Evolutionary conservation across 2,888 invertebrate species (phyloP).

Genomic region (Catocala sponsa): DNA sequence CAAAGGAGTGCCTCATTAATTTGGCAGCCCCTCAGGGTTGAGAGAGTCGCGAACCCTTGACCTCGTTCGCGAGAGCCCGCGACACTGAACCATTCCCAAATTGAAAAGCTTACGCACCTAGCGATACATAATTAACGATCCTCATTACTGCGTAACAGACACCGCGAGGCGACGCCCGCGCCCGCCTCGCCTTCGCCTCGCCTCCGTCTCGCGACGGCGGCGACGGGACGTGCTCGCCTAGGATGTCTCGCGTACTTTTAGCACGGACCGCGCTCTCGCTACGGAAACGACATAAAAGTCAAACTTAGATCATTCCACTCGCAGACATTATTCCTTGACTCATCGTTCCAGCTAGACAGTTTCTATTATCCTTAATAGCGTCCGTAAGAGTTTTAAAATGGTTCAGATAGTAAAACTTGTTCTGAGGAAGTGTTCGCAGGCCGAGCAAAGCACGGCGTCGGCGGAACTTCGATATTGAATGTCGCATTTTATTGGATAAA

Average conservation of each 20-base stretch:
- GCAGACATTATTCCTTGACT: conserved; percentile 81
- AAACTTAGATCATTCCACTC: conserved; percentile 81
- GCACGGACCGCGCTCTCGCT: conserved; percentile 52
- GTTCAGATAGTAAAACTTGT: conserved; percentile 82
- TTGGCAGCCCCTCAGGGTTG: conserved; percentile 87
- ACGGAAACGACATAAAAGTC: conserved; percentile 74
- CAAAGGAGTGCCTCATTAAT: conserved; percentile 89
- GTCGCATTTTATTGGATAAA: conserved; percentile 81
- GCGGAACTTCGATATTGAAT: conserved; percentile 79
- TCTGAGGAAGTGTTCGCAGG: conserved; percentile 77
- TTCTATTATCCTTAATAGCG: conserved; percentile 86
- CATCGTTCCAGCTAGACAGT: conserved; percentile 79
- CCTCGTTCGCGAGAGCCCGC: conserved; percentile 82
- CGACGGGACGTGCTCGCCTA: conserved; percentile 31
- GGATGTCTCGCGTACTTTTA: conserved; percentile 51
- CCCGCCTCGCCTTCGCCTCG: conserved; percentile 16
- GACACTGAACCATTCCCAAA: conserved; percentile 75
- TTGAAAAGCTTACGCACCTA: conserved; percentile 83
- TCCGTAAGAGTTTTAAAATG: conserved; percentile 86
- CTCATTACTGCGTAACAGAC: conserved; percentile 83
- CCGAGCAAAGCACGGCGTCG: conserved; percentile 71
- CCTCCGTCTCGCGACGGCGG: conserved; percentile 22
- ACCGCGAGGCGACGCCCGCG: conserved; percentile 49
- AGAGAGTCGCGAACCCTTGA: conserved; percentile 86
- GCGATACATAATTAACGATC: conserved; percentile 87